These are phyloP conservation scores for Meleagris gallopavo DNA, from an alignment of 2,113 vertebrate species.

Conservation along the genomic window DNA sequence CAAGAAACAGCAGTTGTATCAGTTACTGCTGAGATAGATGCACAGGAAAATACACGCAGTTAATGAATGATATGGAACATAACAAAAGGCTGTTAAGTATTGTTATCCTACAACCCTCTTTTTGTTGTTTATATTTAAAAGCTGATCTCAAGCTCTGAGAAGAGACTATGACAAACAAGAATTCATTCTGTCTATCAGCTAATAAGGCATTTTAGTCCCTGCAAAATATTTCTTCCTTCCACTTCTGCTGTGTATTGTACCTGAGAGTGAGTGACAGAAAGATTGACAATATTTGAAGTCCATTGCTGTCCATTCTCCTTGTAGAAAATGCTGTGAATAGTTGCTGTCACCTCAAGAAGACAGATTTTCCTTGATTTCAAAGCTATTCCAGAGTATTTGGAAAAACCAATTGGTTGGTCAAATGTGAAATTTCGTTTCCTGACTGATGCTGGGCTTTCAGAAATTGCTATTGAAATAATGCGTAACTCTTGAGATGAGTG, in stretches of 20 bases:
- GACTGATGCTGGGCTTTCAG: neutral
- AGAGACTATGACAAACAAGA: neutral
- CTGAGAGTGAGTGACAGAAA: neutral
- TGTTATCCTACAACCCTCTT: neutral
- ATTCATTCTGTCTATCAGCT: neutral
- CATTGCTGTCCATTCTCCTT: neutral
- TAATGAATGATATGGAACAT: neutral
- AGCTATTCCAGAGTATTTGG: neutral
- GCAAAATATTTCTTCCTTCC: neutral
- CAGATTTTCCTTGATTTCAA: neutral
- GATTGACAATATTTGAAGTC: neutral
- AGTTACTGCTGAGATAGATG: neutral
- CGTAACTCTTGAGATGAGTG: neutral
- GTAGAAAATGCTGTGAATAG: neutral
- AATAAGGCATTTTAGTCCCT: neutral
- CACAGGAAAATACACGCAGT: neutral
- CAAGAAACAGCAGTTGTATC: neutral
- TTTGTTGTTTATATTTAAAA: neutral
- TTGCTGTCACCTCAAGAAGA: neutral
- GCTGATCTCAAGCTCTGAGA: neutral
- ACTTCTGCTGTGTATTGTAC: neutral
- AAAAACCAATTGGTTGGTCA: neutral
- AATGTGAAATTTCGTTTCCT: neutral
- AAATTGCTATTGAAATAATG: neutral
- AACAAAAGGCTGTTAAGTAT: neutral